Evolutionary conservation across 2,797 vertebrate genomes (phyloP).

Genomic region (Neosalanx taihuensis): DNA sequence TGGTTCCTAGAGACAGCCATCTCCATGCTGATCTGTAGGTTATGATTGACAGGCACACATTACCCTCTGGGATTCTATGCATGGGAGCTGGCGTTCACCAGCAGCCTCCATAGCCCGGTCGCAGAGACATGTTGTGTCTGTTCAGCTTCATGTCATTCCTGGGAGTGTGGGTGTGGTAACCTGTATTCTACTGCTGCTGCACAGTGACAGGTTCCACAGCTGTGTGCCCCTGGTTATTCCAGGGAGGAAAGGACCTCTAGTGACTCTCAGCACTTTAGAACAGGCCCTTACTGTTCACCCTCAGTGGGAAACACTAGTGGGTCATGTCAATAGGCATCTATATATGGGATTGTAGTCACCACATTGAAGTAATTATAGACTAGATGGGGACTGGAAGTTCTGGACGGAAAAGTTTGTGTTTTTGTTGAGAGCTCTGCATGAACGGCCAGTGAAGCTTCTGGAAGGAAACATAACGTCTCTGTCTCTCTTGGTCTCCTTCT

Average conservation of each 20-base stretch:
- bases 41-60: too few relatives aligned
- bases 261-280: background rate
- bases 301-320: background rate
- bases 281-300: constrained; percentile 15
- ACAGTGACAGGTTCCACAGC: too few relatives aligned
- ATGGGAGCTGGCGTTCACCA: too few relatives aligned
- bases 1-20: too few relatives aligned
- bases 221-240: constrained; percentile 35
- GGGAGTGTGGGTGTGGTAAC: background rate
- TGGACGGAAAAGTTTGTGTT: constrained; percentile 38
- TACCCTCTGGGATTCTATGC: too few relatives aligned
- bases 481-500: background rate
- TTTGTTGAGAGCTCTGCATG: constrained; percentile 20
- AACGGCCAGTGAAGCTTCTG: background rate
- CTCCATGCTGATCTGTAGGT: too few relatives aligned
- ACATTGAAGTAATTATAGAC: constrained; percentile 48
- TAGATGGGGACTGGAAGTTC: constrained; percentile 42
- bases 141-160: constrained; percentile 20
- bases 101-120: too few relatives aligned
- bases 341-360: constrained; percentile 55
- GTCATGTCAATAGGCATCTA: constrained; percentile 38
- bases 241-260: constrained; percentile 49
- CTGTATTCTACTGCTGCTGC: too few relatives aligned
- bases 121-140: too few relatives aligned
- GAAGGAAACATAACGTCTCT: background rate